These are phyloP conservation scores for Gymnothorax reevesii DNA, from an alignment of 2,797 vertebrate species.

Conservation along the genomic window DNA sequence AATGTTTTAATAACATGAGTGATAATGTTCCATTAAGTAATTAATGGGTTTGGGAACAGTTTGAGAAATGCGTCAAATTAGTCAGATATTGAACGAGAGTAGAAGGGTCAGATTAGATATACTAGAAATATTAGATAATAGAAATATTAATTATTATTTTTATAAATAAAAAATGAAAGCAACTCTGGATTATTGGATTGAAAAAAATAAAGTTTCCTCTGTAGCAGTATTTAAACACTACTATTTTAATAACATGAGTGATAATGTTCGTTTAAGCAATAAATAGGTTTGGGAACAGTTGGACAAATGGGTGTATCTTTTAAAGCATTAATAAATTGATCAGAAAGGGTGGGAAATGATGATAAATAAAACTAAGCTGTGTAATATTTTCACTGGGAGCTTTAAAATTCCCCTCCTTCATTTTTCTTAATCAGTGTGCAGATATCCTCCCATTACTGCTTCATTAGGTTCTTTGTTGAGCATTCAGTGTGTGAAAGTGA, in stretches of 20 bases:
- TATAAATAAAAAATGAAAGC: too few species aligned
- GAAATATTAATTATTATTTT: too few species aligned
- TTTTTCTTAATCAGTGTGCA: constrained; percentile 77
- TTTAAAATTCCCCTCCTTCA: constrained; percentile 70
- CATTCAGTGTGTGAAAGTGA: constrained; percentile 71
- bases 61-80: constrained; percentile 22
- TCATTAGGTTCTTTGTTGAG: constrained; percentile 79
- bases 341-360: neutral
- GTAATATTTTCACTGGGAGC: constrained; percentile 68
- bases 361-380: constrained; percentile 35
- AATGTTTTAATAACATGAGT: neutral
- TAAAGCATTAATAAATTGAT: neutral
- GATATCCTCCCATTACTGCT: constrained; percentile 70
- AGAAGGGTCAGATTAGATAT: too few species aligned
- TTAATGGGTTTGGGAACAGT: constrained; percentile 28
- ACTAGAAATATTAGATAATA: too few species aligned
- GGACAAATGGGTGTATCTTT: constrained; percentile 6
- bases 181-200: too few species aligned
- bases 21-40: constrained; percentile 24
- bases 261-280: constrained; percentile 29
- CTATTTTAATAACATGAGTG: neutral
- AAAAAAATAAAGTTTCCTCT: neutral
- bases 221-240: neutral
- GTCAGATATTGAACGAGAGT: too few species aligned
- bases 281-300: constrained; percentile 22